Evolutionary conservation across 2,113 vertebrate species (phyloP).

Genomic region (Sterna hirundo): DNA sequence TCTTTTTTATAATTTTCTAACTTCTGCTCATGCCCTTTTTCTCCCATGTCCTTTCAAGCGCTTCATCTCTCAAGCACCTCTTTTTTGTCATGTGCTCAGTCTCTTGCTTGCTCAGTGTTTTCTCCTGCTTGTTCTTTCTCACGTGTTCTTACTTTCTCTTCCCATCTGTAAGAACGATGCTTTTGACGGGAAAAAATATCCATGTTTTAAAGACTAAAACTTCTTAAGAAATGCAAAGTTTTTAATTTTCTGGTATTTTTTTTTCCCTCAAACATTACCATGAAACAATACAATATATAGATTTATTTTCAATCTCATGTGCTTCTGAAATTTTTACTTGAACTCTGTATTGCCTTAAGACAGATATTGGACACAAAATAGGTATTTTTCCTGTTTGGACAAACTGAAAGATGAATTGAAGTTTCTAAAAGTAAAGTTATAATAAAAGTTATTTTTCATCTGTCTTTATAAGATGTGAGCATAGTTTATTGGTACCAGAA

Average conservation of each 20-base stretch:
- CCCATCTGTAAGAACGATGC: neutral
- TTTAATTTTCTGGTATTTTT: neutral
- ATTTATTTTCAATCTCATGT: neutral
- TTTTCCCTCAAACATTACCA: neutral
- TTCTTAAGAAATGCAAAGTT: neutral
- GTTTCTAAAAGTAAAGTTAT: neutral
- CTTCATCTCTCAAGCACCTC: neutral
- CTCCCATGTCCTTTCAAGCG: neutral
- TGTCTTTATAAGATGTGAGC: neutral
- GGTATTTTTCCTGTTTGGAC: neutral
- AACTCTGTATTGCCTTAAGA: neutral
- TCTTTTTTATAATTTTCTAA: neutral
- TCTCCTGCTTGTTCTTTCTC: neutral
- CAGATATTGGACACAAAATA: accelerated
- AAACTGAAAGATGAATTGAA: neutral
- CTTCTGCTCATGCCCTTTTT: neutral
- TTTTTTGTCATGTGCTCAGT: neutral
- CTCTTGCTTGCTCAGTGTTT: neutral
- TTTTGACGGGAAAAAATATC: neutral
- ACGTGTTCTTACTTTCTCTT: neutral
- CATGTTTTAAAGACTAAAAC: neutral
- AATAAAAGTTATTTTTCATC: neutral
- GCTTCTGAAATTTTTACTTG: neutral
- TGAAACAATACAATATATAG: neutral
- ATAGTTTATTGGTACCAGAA: neutral